Evolutionary conservation across 1,140 invertebrate genomes (phyloP).

Genomic region (Colletes latitarsis): DNA sequence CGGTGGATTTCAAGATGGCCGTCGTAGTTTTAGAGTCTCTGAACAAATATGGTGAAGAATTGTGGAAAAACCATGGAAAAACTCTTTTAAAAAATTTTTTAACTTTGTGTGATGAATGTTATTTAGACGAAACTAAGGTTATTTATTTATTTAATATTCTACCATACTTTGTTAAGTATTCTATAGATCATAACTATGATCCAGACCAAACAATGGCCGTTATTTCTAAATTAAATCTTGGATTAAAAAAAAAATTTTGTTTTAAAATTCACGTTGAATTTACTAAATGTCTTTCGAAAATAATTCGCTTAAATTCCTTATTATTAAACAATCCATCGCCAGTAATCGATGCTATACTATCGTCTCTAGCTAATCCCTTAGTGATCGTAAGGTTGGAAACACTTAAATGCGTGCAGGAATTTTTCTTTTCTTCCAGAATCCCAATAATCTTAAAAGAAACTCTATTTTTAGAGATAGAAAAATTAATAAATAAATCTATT

Average conservation of each 20-base stretch:
- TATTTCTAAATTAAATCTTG: constrained; percentile 27
- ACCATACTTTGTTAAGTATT: constrained; percentile 61
- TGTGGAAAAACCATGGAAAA: constrained; percentile 44
- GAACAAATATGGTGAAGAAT: constrained; percentile 22
- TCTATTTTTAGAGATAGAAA: constrained; percentile 68
- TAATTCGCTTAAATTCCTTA: constrained; percentile 63
- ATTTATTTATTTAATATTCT: constrained; percentile 60
- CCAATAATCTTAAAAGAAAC: constrained; percentile 63
- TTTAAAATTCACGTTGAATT: constrained; percentile 66
- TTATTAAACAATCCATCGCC: constrained; percentile 33
- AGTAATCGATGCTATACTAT: constrained; percentile 67
- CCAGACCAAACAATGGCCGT: constrained; percentile 30
- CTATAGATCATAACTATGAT: constrained; percentile 23
- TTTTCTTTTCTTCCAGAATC: constrained; percentile 64
- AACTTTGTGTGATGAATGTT: constrained; percentile 54
- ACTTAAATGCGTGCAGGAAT: constrained; percentile 70
- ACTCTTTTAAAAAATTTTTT: constrained; percentile 52
- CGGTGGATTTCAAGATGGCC: constrained; percentile 57
- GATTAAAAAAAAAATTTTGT: constrained; percentile 65
- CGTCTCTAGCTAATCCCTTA: constrained; percentile 72
- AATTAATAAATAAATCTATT: constrained; percentile 7
- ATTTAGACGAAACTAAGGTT: constrained; percentile 52
- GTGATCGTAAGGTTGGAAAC: constrained; percentile 75
- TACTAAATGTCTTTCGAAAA: constrained; percentile 70
- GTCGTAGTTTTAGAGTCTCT: constrained; percentile 63